Conservation (phyloP, 2,113 vertebrate genomes). For the Zosterops lateralis region DNA sequence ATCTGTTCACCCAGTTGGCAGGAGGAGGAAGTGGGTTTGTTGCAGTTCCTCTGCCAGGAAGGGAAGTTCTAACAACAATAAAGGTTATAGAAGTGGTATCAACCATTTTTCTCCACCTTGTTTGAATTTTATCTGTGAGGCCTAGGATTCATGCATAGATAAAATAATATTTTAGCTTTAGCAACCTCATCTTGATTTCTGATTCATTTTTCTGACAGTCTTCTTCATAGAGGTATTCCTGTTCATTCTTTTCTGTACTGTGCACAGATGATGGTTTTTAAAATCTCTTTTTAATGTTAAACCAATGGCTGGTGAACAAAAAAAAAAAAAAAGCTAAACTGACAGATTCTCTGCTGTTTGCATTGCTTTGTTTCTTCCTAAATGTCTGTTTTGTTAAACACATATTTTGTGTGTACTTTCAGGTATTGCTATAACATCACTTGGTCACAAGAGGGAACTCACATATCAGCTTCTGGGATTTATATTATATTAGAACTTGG, state of each 20-base stretch:
- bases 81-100: neutral
- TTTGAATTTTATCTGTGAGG: neutral
- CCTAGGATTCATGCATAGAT: neutral
- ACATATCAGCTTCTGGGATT: neutral
- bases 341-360: neutral
- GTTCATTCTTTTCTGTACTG: neutral
- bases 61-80: neutral
- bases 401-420: neutral
- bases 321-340: neutral
- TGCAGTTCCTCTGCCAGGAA: neutral
- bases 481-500: neutral
- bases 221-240: neutral
- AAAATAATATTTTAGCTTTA: neutral
- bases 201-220: neutral
- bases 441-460: conserved; percentile 57
- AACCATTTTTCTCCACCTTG: neutral
- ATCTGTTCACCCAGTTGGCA: neutral
- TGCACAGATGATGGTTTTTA: neutral
- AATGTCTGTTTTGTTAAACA: neutral
- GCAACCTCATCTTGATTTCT: neutral
- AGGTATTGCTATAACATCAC: neutral
- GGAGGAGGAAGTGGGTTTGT: neutral
- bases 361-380: neutral
- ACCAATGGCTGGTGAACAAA: neutral
- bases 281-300: neutral